Conservation (phyloP, 2,113 vertebrate species). For the Catharus fuscescens region DNA sequence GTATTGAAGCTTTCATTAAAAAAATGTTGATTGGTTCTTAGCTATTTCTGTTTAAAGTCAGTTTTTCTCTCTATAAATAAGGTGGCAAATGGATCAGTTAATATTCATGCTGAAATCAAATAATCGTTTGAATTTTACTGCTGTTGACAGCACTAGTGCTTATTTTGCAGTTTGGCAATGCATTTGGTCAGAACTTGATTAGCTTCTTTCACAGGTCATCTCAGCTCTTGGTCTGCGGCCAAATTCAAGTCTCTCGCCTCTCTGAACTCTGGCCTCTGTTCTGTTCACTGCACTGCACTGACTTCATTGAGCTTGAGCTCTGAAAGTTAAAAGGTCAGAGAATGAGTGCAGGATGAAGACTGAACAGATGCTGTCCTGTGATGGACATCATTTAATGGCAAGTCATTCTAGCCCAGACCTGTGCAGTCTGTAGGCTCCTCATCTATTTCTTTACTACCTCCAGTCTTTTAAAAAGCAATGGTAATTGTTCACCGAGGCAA, state of each 20-base stretch:
- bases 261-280: neutral
- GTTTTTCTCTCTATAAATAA: neutral
- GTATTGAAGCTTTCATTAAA: slow-evolving; percentile 5
- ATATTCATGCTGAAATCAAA: neutral
- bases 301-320: neutral
- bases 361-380: neutral
- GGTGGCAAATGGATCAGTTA: neutral
- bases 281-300: neutral
- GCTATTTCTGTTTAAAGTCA: neutral
- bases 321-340: neutral
- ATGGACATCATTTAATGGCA: neutral
- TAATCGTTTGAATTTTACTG: neutral
- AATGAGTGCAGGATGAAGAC: neutral
- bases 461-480: neutral
- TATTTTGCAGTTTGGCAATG: neutral
- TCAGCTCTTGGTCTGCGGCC: neutral
- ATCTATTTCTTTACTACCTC: neutral
- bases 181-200: neutral
- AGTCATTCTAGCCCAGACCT: neutral
- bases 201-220: neutral
- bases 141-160: neutral
- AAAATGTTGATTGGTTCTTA: neutral
- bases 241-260: fast-evolving
- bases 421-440: neutral
- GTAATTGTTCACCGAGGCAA: neutral